phyloP scores from a whole-genome alignment of 2,888 invertebrate genomes.

The Blera fallax region DNA sequence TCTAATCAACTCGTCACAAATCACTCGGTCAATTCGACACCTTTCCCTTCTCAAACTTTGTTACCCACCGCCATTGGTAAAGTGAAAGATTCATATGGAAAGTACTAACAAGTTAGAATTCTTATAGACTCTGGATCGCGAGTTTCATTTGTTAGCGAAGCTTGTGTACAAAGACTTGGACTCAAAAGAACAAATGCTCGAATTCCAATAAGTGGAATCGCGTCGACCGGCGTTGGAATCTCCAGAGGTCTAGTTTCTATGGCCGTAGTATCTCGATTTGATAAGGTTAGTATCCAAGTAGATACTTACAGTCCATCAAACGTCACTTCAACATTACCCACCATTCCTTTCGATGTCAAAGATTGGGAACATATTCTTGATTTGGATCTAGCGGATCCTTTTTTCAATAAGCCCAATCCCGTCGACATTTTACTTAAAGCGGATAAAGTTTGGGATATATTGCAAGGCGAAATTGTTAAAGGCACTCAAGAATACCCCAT shows the following conservation, averaged over 20 bases:
- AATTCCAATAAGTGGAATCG: background rate
- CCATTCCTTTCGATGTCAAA: background rate
- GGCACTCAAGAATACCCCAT: too few species aligned
- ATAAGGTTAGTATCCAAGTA: background rate
- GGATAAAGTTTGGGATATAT: too few species aligned
- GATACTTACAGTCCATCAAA: background rate
- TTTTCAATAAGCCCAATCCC: too few species aligned
- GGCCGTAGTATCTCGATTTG: background rate
- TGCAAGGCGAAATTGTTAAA: too few species aligned
- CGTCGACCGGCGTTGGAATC: background rate
- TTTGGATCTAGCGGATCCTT: too few species aligned
- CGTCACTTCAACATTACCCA: background rate
- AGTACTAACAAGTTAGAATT: background rate
- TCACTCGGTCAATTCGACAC: background rate
- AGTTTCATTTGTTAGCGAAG: too few species aligned
- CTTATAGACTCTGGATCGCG: background rate
- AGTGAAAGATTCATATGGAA: background rate
- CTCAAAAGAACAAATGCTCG: too few species aligned
- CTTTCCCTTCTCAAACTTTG: background rate
- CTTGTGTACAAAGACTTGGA: too few species aligned
- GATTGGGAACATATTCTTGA: too few species aligned
- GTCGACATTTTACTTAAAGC: too few species aligned
- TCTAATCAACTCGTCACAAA: background rate
- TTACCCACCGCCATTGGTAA: background rate
- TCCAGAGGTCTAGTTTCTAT: background rate